phyloP scores from a whole-genome alignment of 1,140 invertebrate species.

The Lysiphlebus fabarum region DNA sequence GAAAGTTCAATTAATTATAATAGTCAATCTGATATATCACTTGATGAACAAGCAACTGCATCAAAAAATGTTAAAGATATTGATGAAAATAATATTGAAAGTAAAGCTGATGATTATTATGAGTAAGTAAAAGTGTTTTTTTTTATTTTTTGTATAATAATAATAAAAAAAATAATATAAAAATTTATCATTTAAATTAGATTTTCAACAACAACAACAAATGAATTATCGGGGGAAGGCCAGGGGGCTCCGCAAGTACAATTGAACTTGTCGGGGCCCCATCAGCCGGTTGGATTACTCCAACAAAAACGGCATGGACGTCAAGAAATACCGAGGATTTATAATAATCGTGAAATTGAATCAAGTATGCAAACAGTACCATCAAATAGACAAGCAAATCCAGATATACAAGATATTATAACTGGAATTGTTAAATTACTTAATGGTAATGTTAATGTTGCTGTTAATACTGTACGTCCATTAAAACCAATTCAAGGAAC shows the following conservation, averaged over 20 bases:
- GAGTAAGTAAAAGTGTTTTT: constrained; percentile 32
- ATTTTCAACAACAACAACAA: constrained; percentile 33
- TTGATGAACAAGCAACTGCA: constrained; percentile 35
- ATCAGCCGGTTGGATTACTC: constrained; percentile 38
- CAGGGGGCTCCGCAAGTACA: constrained; percentile 66
- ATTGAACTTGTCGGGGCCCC: constrained; percentile 65
- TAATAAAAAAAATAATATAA: too few species aligned
- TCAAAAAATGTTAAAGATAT: constrained; percentile 48
- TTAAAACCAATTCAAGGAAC: constrained; percentile 54
- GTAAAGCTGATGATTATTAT: constrained; percentile 46
- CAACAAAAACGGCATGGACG: constrained; percentile 39
- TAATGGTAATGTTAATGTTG: constrained; percentile 82
- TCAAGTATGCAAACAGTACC: constrained; percentile 40
- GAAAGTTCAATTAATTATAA: constrained; percentile 38
- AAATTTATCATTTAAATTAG: constrained; percentile 7
- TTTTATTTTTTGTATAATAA: too few species aligned
- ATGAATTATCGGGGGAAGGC: constrained; percentile 64
- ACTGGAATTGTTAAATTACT: constrained; percentile 84
- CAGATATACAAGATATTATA: constrained; percentile 87
- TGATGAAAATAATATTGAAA: constrained; percentile 51
- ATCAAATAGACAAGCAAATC: constrained; percentile 60
- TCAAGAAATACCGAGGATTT: constrained; percentile 46
- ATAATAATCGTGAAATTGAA: constrained; percentile 42
- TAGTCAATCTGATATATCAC: constrained; percentile 15
- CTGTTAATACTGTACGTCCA: constrained; percentile 64